Base-by-base conservation (phyloP, 2,888 invertebrate genomes). In the Parnassius smintheus region DNA sequence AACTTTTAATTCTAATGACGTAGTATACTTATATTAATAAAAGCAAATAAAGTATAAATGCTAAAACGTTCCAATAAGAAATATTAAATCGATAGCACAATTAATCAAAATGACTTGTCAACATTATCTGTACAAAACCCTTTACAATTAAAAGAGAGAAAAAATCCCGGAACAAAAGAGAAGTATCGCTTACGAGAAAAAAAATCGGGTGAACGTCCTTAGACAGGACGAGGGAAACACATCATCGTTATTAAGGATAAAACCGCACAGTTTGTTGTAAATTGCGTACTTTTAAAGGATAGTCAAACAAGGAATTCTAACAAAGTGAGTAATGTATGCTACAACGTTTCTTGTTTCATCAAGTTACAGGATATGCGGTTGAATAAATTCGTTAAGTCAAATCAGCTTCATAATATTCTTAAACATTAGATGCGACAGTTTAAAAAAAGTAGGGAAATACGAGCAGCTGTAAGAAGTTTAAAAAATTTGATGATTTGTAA, bases 151-250 rank as follows among this genome's bases (percentile, higher is more conserved):
- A 59, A 63, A 25, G 50, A 35, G 53, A 42, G 45, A 35, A 25
- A 54, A 59, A 51, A 54, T 12, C 9, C 63, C 66, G 70, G 69
- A 68, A 68, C 72, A 80, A 80, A 78, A 82, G 84, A 83, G 82
- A 74, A 76, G 78, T 77, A 81, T 83, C 81, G 75, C 75, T 82
- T 85, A 82, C 81, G 73, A 71, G 73, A 76, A 80, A 86, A 85
- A 82, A 81, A 74, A 74, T 70, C 65, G 83, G 88, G 88, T 90
- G 80, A 88, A 88, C 77, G 87, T 78, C 86, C 89, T 86, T 83
- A 78, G 72, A 64, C 65, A 75, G 73, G 80, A 78, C 76, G 73
- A 73, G 73, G 72, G 73, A 75, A 75, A 72, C 70, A 65, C 68
- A 68, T 62, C 65, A 68, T 62, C 65, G 61, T 69, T 64, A 54